These are phyloP conservation scores for Paraescarpia echinospica DNA, from an alignment of 1,140 invertebrate species.

Conservation along the genomic window DNA sequence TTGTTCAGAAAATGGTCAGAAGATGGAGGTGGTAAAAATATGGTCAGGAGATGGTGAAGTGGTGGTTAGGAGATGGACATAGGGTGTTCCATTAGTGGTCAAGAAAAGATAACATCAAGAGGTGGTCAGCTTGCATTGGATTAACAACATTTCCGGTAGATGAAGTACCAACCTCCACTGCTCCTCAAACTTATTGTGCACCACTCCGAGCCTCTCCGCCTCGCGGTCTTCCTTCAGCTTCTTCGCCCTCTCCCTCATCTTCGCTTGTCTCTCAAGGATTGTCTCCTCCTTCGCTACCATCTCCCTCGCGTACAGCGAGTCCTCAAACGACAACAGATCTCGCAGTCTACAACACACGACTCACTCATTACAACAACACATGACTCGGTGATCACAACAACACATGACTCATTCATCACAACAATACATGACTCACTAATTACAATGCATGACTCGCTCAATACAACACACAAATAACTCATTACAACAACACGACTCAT, in stretches of 20 bases:
- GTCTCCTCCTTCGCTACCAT: constrained; percentile 55
- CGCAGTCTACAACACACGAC: constrained; percentile 40
- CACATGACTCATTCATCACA: background rate
- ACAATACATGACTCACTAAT: background rate
- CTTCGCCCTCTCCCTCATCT: constrained; percentile 55
- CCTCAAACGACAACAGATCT: constrained; percentile 45
- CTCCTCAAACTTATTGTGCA: constrained; percentile 57
- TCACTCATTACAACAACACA: constrained; percentile 15
- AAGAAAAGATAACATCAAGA: no score
- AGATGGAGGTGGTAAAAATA: no score
- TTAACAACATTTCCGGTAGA: background rate
- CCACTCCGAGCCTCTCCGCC: constrained; percentile 48
- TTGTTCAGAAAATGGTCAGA: no score
- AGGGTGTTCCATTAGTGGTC: no score
- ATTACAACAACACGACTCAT: background rate
- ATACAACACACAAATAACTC: constrained; percentile 1
- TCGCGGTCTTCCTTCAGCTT: constrained; percentile 55
- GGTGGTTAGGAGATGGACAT: no score
- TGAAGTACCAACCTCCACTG: constrained; percentile 48
- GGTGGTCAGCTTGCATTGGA: no score
- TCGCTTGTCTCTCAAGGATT: constrained; percentile 53
- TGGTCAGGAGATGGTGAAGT: no score
- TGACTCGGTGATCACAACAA: background rate
- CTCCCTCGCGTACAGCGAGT: constrained; percentile 44
- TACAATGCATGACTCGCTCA: background rate